Percentiles rank a stretch among this genome's conserved stretches.
Conservation (phyloP, 2,113 vertebrate species). For the Nothocercus julius region DNA sequence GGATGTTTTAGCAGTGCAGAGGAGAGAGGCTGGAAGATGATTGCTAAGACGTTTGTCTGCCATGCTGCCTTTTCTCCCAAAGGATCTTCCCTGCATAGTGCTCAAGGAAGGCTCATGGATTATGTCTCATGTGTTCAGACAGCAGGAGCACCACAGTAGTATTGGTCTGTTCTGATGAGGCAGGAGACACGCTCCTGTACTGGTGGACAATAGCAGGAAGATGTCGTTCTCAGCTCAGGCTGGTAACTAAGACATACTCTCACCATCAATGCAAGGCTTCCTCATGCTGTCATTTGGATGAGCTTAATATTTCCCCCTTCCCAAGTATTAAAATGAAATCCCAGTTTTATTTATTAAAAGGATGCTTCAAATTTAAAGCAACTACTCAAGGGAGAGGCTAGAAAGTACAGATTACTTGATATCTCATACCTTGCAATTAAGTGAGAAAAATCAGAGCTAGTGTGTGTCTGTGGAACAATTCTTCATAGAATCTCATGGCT, state of each 20-base stretch:
- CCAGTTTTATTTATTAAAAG: background rate
- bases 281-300: background rate
- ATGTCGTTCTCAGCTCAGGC: background rate
- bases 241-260: background rate
- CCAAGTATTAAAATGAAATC: background rate
- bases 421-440: background rate
- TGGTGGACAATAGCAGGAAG: accelerated
- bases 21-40: background rate
- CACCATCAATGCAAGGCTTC: background rate
- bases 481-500: background rate
- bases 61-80: background rate
- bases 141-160: background rate
- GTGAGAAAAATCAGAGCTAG: background rate
- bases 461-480: background rate
- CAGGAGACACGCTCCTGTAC: background rate
- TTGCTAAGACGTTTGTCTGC: background rate
- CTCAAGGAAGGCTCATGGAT: background rate
- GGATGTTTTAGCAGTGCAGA: background rate
- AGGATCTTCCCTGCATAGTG: background rate
- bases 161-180: background rate
- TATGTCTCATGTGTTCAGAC: background rate
- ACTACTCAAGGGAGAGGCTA: background rate
- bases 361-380: background rate
- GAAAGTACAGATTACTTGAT: background rate
- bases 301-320: background rate